These are phyloP conservation scores for Vidua macroura DNA, from an alignment of 2,113 vertebrate species.

Conservation along the genomic window DNA sequence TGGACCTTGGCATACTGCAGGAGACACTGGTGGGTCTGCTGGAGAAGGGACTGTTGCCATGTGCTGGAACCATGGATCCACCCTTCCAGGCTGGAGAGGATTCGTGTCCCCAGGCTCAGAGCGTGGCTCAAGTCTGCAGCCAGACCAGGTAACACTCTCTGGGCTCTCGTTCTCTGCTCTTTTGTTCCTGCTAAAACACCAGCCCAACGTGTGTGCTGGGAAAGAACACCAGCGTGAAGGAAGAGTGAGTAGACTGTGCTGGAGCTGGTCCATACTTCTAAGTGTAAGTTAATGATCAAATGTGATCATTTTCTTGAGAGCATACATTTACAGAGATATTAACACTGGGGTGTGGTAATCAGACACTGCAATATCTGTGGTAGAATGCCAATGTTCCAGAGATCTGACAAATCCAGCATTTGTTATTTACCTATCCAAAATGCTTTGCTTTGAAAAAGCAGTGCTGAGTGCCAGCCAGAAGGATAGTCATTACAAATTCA, in stretches of 20 bases:
- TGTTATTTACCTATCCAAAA: conserved; percentile 25
- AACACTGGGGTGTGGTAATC: not conserved
- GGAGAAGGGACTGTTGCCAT: not conserved
- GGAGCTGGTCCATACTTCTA: not conserved
- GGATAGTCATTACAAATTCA: not conserved
- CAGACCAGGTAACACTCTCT: not conserved
- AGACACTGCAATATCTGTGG: not conserved
- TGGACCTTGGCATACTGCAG: not conserved
- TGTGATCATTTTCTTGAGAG: not conserved
- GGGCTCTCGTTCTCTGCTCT: not conserved
- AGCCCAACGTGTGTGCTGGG: not conserved
- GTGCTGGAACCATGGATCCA: not conserved
- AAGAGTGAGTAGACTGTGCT: not conserved
- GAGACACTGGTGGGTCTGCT: not conserved
- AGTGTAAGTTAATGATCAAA: not conserved
- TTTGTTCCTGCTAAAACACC: not conserved
- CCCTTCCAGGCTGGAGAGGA: not conserved
- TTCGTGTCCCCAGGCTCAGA: not conserved
- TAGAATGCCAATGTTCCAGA: not conserved
- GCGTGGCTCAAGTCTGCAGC: fast-evolving
- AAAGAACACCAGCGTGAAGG: not conserved
- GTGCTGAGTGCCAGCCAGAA: not conserved
- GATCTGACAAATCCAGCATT: not conserved
- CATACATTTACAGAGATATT: not conserved
- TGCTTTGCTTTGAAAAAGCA: not conserved